Percentiles rank a stretch among this genome's conserved stretches.
Evolutionary conservation across 2,888 invertebrate genomes (phyloP).

Genomic region (Aphidoletes aphidimyza): DNA sequence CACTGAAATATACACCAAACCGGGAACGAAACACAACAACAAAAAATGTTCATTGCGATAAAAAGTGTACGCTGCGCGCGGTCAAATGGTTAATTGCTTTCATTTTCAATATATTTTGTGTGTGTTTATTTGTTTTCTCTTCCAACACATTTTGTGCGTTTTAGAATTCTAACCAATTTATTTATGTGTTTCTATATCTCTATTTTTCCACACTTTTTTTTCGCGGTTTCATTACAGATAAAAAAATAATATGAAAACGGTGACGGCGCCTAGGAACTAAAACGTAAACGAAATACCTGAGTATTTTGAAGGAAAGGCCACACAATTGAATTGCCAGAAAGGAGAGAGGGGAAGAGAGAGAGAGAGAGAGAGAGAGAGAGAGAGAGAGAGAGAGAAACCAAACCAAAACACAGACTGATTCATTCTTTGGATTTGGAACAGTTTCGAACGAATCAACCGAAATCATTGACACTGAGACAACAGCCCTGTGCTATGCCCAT

Average conservation of each 20-base stretch:
- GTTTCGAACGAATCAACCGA: too few species aligned
- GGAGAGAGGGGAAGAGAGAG: too few species aligned
- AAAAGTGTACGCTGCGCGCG: constrained; percentile 4
- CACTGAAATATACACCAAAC: too few species aligned
- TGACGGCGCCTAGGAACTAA: not conserved
- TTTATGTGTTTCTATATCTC: not conserved
- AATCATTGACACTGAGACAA: not conserved
- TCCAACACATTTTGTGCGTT: not conserved
- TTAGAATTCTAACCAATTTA: too few species aligned
- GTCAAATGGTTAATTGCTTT: constrained; percentile 36
- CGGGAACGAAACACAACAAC: too few species aligned
- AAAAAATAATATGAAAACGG: not conserved
- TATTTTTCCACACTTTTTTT: not conserved
- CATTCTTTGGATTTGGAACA: too few species aligned
- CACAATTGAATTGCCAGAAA: too few species aligned
- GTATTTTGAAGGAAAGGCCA: not conserved
- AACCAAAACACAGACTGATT: too few species aligned
- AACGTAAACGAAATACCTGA: not conserved
- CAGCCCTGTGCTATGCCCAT: constrained; percentile 39
- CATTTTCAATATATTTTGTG: too few species aligned
- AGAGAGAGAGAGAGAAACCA: too few species aligned
- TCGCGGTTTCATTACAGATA: not conserved
- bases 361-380: too few species aligned
- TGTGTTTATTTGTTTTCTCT: not conserved
- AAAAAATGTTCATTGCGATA: too few species aligned